Evolutionary conservation across 1,140 invertebrate species (phyloP).

Genomic region (Apis florea): DNA sequence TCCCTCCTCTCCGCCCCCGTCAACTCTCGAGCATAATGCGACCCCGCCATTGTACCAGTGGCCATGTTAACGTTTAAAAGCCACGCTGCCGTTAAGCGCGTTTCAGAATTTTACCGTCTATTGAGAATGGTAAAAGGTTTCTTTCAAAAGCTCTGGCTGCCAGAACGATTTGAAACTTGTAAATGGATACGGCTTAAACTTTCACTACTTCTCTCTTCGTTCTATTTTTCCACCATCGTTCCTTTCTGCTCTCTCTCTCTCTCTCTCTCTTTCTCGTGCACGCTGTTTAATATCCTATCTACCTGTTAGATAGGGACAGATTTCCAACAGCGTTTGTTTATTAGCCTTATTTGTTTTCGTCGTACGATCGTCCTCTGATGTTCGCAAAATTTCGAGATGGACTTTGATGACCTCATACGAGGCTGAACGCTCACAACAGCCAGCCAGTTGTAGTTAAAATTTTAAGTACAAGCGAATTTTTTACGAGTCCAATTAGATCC

Average conservation of each 20-base stretch:
- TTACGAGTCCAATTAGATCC: constrained; percentile 1
- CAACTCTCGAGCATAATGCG: constrained; percentile 69
- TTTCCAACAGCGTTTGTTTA: constrained; percentile 52
- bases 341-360: constrained; percentile 1
- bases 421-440: background rate
- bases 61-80: constrained; percentile 74
- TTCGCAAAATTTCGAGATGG: too few species aligned
- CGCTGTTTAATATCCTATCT: constrained; percentile 7
- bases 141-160: constrained; percentile 67
- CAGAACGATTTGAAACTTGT: constrained; percentile 74
- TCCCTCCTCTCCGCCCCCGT: constrained; percentile 25
- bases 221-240: constrained; percentile 2
- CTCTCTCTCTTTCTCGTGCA: too few species aligned
- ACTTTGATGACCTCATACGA: constrained; percentile 20
- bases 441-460: constrained; percentile 1
- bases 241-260: too few species aligned
- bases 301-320: constrained; percentile 36
- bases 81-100: constrained; percentile 64
- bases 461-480: constrained; percentile 13
- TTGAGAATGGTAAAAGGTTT: constrained; percentile 74
- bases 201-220: constrained; percentile 29
- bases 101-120: constrained; percentile 74
- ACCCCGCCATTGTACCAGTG: constrained; percentile 63
- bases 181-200: constrained; percentile 70
- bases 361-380: background rate